Evolutionary conservation across 2,797 vertebrate genomes (phyloP), one percentile per base, ranked within the genome.

Genomic region (Fringilla coelebs): DNA sequence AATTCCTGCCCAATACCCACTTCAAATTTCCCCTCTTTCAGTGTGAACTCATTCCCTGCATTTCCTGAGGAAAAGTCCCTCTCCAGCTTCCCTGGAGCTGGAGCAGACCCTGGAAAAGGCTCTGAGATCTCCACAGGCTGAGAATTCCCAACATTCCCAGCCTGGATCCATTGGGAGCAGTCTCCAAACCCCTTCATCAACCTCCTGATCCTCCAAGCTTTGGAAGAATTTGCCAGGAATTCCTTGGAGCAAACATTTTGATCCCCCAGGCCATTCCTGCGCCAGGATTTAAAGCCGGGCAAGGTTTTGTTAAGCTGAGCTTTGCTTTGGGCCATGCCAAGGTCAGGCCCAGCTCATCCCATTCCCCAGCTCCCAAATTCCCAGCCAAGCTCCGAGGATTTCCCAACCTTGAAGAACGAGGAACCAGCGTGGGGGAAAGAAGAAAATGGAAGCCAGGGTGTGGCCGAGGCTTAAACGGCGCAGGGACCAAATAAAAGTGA

Each of bases 401-500:
- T 92, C 92, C 68, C 88, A 88, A 28, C 29, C 51, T 32, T 54
- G 36, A 85, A 60, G 90, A 83, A 94, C 13, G 79, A 96, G 88
- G 92, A 94, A 88, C 85, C 43, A 7, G 51, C 28, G 24, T 4
- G 17, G 41, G 32, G 28, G 21, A 73, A 71, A 88, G 72, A 80
- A 60, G 48, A 82, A 85, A 85, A 83, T 32, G 0, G 5, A 55
- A 79, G 65, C 8, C 55, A 15, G 85, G 93, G 88, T 9, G 88
- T 94, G 94, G 49, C 79, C 2, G 0, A 4, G n/a, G 10, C 10
- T 88, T 46, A 71, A 58, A 80, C 17, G 26, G 10, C 1, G 8
- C 16, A 6, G n/a, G 16, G 25, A 51, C n/a, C 29, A 41, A 89
- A 52, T 21, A 83, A 96, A 96, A 95, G 92, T 86, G 94, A 96